Evolutionary conservation across 2,888 invertebrate genomes (phyloP), one percentile per base, ranked within the genome.

Genomic region (Exocentrus adspersus): DNA sequence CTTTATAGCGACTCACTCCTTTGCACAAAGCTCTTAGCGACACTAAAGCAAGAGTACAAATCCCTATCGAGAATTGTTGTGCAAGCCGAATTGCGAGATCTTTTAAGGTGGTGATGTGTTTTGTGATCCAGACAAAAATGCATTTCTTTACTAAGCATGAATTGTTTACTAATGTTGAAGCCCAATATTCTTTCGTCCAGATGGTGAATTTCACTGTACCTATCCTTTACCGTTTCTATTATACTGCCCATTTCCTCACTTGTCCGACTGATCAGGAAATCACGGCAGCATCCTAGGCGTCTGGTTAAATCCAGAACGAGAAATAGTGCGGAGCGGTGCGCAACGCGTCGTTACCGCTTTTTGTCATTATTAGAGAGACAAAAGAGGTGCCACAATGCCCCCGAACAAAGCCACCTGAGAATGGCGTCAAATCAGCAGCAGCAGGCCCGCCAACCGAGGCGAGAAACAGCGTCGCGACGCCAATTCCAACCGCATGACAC

Each of bases 401-500:
- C 37, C n/a, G 67, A 76, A 78, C 77, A 77, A 77, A 74, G 72
- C 73, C 67, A 77, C 76, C 77, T 77, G 75, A 72, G 73, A 76
- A 76, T 72, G 72, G 75, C 76, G 73, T 77, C 73, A 74, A 76
- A 75, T 76, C 72, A 71, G 71, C 37, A 12, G 37, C 37, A n/a
- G 37, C 37, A 37, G 37, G 64, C 69, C 54, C 69, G 72, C 75
- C 78, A 79, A 77, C 74, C 73, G 75, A 75, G 65, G 77, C 78
- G 79, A 76, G 77, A 77, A 78, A 78, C 77, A 75, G 77, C 73
- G 72, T 70, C 75, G 73, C 74, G 72, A 71, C 72, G 75, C 72
- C 81, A 82, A 81, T 81, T 81, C 82, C 79, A 77, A 78, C 80
- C 80, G 79, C 82, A 79, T 81, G 82, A 82, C 82, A 82, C 81